phyloP scores from a whole-genome alignment of 1,140 invertebrate genomes.

The Temnothorax curvispinosus region DNA sequence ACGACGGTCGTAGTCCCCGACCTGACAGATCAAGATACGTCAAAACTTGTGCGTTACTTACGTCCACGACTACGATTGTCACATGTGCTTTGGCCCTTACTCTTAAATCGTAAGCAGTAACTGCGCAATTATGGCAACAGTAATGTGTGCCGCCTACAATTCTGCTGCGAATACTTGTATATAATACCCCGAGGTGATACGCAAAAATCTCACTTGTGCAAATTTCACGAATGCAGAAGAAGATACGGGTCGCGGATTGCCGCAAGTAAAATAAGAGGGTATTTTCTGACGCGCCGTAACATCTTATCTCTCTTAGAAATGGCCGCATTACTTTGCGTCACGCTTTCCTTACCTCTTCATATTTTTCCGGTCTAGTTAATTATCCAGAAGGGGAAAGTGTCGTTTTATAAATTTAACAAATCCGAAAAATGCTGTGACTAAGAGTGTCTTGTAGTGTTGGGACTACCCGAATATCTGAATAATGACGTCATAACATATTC shows the following conservation, averaged over 20 bases:
- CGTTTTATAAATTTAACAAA: conserved; percentile 8
- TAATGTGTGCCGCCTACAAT: not conserved
- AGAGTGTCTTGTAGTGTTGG: not conserved
- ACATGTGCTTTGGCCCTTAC: not conserved
- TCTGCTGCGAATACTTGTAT: not conserved
- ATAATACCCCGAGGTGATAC: not conserved
- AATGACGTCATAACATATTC: too few relatives aligned
- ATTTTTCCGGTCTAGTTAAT: not conserved
- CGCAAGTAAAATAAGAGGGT: not conserved
- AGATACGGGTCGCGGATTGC: not conserved
- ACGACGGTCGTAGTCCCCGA: too few relatives aligned
- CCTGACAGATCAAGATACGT: too few relatives aligned
- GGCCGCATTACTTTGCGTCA: not conserved
- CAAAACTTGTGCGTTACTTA: too few relatives aligned
- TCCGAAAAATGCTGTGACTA: not conserved
- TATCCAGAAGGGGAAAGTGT: not conserved
- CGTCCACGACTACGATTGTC: too few relatives aligned
- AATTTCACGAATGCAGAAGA: not conserved
- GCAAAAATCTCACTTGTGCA: not conserved
- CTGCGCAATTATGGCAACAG: not conserved
- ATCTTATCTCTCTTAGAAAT: not conserved
- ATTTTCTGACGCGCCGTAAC: not conserved
- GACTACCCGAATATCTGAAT: too few relatives aligned
- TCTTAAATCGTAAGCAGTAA: not conserved
- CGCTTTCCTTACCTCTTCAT: not conserved